Conservation (phyloP, 1,140 invertebrate genomes). For the Tetranychus urticae region DNA sequence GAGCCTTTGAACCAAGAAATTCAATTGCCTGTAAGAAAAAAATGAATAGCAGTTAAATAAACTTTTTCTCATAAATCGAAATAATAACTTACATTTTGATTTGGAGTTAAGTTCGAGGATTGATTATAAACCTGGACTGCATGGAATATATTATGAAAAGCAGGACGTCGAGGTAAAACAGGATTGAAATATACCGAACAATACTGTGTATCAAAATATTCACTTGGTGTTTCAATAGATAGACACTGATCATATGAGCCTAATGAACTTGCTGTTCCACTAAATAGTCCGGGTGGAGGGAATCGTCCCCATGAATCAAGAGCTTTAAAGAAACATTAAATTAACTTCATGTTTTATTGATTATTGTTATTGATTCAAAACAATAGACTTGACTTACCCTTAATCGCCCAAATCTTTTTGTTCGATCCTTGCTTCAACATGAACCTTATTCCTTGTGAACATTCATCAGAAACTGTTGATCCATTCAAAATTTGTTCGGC, state of each 20-base stretch:
- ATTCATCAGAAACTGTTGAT: neutral
- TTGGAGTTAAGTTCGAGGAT: no score
- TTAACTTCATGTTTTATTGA: no score
- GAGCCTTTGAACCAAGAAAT: neutral
- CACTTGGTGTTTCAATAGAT: neutral
- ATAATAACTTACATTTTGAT: neutral
- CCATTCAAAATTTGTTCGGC: neutral
- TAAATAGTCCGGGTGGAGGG: conserved; percentile 6
- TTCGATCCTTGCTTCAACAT: neutral
- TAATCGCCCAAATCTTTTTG: neutral
- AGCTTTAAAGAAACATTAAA: neutral
- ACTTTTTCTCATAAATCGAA: no score
- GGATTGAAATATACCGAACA: neutral
- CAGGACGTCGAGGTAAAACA: neutral
- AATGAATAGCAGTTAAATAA: no score
- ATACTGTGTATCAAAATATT: neutral
- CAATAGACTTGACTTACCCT: neutral
- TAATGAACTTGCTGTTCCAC: conserved; percentile 8
- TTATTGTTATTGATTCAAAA: neutral
- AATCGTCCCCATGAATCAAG: conserved; percentile 7
- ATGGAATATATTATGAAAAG: neutral
- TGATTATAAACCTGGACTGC: neutral
- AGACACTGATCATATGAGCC: conserved; percentile 12
- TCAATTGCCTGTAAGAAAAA: neutral
- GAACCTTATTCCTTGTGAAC: neutral